Evolutionary conservation across 2,888 invertebrate species (phyloP), one percentile per base, ranked within the genome.

Genomic region (Caenorhabditis japonica): DNA sequence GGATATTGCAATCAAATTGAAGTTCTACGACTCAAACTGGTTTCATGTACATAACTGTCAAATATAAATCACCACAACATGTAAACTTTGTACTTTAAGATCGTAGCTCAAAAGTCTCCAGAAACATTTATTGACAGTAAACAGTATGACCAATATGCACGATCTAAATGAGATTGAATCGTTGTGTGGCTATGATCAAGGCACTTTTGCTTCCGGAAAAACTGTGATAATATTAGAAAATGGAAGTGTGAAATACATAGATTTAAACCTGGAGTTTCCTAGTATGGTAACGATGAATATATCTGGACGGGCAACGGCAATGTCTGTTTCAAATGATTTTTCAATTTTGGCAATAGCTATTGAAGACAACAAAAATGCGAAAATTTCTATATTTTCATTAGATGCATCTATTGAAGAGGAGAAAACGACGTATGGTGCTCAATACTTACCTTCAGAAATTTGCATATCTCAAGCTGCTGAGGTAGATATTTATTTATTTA

Each of bases 111-210:
- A 25, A 74, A 73, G 38, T 55, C 46, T 3, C 80, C 80, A 0
- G 77, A 76, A 44, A 33, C 75, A 0, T 73, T 80, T 51, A 76
- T 78, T 55, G 77, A 80, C 52, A 38, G 44, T 2, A 68, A 73
- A 39, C 80, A 78, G 59, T 77, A 80, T 80, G 80, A 69, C 44
- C 77, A 73, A 38, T 79, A 73, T 53, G 69, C 75, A 47, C 70
- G 77, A 46, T 34, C 72, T 58, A 71, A 73, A 38, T 73, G 68
- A 62, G 25, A 41, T 70, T 10, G 2, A 25, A 4, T 64, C 72
- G 10, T 33, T 75, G 13, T 70, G 59, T 33, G 77, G 77, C 3
- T 77, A 58, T 34, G 49, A 70, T 1, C 41, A 46, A 17, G 75
- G 75, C 5, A 38, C 25, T 0, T 77, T 62, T 41, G 66, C 52